Evolutionary conservation across 2,888 invertebrate genomes (phyloP), one percentile per base, ranked within the genome.

Genomic region (Hofmannophila pseudospretella): DNA sequence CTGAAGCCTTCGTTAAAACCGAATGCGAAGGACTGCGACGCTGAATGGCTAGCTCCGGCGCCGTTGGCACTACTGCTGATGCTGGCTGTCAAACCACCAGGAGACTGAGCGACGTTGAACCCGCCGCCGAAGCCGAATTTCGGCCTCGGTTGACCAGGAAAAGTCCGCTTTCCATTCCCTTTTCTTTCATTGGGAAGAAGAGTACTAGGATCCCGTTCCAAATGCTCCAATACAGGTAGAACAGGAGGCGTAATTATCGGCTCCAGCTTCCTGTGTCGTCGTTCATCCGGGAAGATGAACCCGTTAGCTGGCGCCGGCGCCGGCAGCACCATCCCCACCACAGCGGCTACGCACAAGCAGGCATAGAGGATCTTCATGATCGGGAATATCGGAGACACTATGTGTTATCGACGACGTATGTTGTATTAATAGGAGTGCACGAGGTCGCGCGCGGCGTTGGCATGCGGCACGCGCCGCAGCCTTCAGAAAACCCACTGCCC

Each of bases 401-500:
- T 72, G 68, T 50, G 59, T 54, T 61, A 55, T 63, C 50, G 62
- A 42, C 69, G 67, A 57, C 55, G 78, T 73, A 67, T 77, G 74
- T 77, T 67, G 81, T 85, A 76, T 86, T 84, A 86, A 85, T 84
- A 84, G 81, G 84, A 76, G 76, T 68, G 73, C 41, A 49, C 81
- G 80, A 85, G 85, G 84, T 80, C 82, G 67, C 39, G 32, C 43
- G 58, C 66, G 51, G 67, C 62, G 81, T 85, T 86, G 81, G 85
- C 86, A 86, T 86, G 86, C 86, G 85, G 76, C 86, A 66, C 86
- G 82, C 75, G 77, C 68, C 79, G 66, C 82, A 85, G 86, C 86
- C 86, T 85, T 86, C 86, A 81, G 84, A 84, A 85, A 82, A 81
- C 76, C 86, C 86, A 85, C 85, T 85, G 85, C 73, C 73, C 55